phyloP scores from a whole-genome alignment of 2,888 invertebrate species.

The Scelioninae gen. 1 region DNA sequence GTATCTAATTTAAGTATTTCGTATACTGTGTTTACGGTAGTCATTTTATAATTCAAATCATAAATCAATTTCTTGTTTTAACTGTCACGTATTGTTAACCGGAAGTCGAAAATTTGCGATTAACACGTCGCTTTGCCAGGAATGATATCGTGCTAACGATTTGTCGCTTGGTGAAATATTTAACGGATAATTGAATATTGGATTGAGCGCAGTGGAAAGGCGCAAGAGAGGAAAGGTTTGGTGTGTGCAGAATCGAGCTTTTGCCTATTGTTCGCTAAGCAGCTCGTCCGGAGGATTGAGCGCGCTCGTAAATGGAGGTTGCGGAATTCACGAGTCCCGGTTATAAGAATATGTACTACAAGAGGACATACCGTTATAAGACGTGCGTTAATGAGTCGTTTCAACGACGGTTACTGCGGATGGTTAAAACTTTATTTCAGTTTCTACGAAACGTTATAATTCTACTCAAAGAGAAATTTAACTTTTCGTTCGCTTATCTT shows the following conservation, averaged over 20 bases:
- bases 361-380: constrained; percentile 5
- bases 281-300: constrained; percentile 25
- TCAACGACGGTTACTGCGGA: constrained; percentile 14
- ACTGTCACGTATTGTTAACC: no score
- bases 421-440: constrained; percentile 21
- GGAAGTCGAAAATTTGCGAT: constrained; percentile 12
- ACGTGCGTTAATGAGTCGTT: constrained; percentile 41
- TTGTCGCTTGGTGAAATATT: constrained; percentile 28
- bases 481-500: constrained; percentile 7
- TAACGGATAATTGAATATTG: constrained; percentile 57
- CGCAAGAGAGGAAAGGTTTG: constrained; percentile 14
- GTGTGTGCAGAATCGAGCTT: constrained; percentile 32
- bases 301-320: constrained; percentile 29
- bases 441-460: constrained; percentile 21
- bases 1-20: no score
- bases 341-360: constrained; percentile 32
- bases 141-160: constrained; percentile 15
- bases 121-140: neutral
- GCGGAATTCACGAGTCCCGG: constrained; percentile 23
- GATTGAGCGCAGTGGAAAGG: constrained; percentile 19
- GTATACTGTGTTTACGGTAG: no score
- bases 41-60: no score
- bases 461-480: constrained; percentile 24
- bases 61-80: no score
- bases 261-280: constrained; percentile 46